These are phyloP conservation scores for Coryphaenoides rupestris DNA, from an alignment of 2,113 vertebrate species.

Conservation along the genomic window DNA sequence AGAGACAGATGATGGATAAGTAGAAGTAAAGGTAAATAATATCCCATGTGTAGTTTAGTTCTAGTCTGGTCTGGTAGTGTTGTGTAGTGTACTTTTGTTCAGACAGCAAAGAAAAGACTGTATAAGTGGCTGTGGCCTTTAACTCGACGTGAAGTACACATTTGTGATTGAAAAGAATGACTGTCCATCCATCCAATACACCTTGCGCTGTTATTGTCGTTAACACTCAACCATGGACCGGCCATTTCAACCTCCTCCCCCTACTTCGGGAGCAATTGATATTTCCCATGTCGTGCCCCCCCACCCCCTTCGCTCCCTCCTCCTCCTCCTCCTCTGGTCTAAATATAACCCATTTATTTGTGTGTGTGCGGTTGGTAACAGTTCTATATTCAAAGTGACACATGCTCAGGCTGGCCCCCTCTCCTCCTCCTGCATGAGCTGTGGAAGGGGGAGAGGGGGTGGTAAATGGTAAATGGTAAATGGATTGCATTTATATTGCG, in stretches of 20 bases:
- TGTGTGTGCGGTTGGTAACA: slow-evolving; percentile 78
- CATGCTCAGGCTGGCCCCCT: slow-evolving; percentile 49
- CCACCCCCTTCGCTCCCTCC: slow-evolving; percentile 18
- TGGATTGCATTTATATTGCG: too few relatives aligned
- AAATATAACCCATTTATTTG: slow-evolving; percentile 73
- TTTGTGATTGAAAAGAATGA: too few relatives aligned
- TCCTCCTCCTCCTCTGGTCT: slow-evolving; percentile 1
- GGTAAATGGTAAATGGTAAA: too few relatives aligned
- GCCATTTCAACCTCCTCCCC: slow-evolving; percentile 39
- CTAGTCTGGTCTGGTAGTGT: too few relatives aligned
- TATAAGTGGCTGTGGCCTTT: too few relatives aligned
- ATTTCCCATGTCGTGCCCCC: slow-evolving; percentile 50
- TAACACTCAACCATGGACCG: background rate
- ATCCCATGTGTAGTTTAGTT: too few relatives aligned
- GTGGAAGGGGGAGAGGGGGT: slow-evolving; percentile 17
- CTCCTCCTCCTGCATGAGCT: slow-evolving; percentile 28
- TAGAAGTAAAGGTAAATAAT: too few relatives aligned
- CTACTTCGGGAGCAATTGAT: slow-evolving; percentile 44
- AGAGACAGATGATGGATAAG: too few relatives aligned
- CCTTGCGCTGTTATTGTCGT: background rate
- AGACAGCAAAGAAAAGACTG: too few relatives aligned
- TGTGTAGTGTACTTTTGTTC: too few relatives aligned
- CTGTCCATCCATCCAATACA: background rate
- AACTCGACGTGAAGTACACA: too few relatives aligned
- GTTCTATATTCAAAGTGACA: slow-evolving; percentile 79